Percentiles rank a stretch among this genome's conserved stretches.
phyloP scores from a whole-genome alignment of 2,888 invertebrate genomes.

The Nymphalis urticae region DNA sequence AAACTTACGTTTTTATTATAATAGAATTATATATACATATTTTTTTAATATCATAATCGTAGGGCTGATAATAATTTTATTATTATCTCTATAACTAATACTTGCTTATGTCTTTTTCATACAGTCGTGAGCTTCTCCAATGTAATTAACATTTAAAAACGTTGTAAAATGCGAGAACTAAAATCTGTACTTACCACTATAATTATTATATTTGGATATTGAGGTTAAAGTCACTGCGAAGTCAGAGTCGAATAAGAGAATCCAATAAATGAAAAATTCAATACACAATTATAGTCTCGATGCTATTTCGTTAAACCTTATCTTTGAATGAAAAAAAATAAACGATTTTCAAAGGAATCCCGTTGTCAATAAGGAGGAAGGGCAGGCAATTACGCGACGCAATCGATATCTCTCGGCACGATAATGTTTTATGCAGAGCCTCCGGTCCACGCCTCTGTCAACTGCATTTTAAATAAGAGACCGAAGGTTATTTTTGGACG shows the following conservation, averaged over 20 bases:
- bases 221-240: no score
- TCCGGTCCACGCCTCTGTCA: slow-evolving; percentile 26
- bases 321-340: slow-evolving; percentile 39
- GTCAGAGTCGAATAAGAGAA: not conserved
- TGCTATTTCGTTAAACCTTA: slow-evolving; percentile 14
- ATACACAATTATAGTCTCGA: slow-evolving; percentile 4
- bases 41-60: no score
- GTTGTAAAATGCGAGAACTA: no score
- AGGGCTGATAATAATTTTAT: no score
- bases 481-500: slow-evolving; percentile 15
- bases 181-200: no score
- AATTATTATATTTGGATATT: no score
- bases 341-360: slow-evolving; percentile 45
- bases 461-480: slow-evolving; percentile 24
- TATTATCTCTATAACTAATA: no score
- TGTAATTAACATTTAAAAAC: no score
- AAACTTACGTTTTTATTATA: no score
- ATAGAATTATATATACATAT: no score
- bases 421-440: slow-evolving; percentile 40
- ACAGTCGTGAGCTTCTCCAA: no score
- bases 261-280: not conserved
- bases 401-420: slow-evolving; percentile 56
- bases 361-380: slow-evolving; percentile 66
- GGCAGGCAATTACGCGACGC: slow-evolving; percentile 62
- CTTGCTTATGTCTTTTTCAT: no score